These are phyloP conservation scores for Lampris megalopsis DNA, from an alignment of 2,113 vertebrate species.

Conservation along the genomic window DNA sequence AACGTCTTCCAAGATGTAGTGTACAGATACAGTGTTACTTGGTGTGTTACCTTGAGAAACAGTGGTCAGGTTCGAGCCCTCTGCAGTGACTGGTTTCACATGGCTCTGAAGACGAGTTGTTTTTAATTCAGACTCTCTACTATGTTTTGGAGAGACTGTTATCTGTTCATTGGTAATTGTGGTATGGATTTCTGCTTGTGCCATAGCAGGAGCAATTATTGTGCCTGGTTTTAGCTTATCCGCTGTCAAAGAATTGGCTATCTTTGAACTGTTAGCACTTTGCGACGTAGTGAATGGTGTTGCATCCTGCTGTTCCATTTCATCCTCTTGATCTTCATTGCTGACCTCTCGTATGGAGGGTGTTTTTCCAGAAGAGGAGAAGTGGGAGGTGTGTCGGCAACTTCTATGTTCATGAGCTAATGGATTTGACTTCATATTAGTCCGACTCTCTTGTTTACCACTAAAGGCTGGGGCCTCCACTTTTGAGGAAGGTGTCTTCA, in stretches of 20 bases:
- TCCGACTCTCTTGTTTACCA: conserved; percentile 71
- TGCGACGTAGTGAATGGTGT: conserved; percentile 19
- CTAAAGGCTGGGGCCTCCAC: conserved; percentile 42
- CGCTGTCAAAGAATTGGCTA: conserved; percentile 23
- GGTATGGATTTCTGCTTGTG: not conserved
- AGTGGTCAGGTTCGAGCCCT: conserved; percentile 9
- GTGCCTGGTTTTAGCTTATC: conserved; percentile 29
- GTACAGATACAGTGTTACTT: conserved; percentile 22
- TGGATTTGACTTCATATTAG: conserved; percentile 55
- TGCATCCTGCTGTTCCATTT: conserved; percentile 71
- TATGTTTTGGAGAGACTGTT: conserved; percentile 36
- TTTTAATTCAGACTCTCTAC: conserved; percentile 23
- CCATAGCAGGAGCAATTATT: conserved; percentile 3
- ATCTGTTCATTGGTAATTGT: conserved; percentile 8
- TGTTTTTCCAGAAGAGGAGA: conserved; percentile 79
- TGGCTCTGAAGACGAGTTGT: conserved; percentile 35
- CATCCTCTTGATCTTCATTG: conserved; percentile 84
- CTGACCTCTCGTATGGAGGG: conserved; percentile 84
- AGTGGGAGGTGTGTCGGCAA: conserved; percentile 76
- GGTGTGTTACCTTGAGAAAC: conserved; percentile 19
- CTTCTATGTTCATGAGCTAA: conserved; percentile 75
- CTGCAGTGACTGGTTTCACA: conserved; percentile 28
- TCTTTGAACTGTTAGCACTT: conserved; percentile 37
- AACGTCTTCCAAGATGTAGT: conserved; percentile 26
- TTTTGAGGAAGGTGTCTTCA: conserved; percentile 58